phyloP scores from a whole-genome alignment of 2,888 invertebrate genomes.

The Atherix ibis region DNA sequence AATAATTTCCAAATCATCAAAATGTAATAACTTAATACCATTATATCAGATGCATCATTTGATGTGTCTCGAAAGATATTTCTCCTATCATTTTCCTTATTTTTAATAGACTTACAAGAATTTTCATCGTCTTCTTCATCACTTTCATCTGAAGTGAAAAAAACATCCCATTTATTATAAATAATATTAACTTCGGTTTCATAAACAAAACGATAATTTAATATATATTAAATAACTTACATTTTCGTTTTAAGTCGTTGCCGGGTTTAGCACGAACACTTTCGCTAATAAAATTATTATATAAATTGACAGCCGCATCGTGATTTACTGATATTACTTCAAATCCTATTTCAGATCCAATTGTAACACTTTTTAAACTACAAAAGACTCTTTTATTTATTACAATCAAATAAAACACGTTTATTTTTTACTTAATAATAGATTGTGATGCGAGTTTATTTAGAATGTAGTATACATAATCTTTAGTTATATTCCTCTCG shows the following conservation, averaged over 20 bases:
- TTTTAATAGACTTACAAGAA: constrained; percentile 16
- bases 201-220: not conserved
- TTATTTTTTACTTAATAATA: constrained; percentile 5
- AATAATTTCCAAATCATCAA: not conserved
- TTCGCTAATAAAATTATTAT: constrained; percentile 26
- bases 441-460: constrained; percentile 61
- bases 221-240: constrained; percentile 17
- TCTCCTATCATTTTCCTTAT: constrained; percentile 15
- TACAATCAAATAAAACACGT: constrained; percentile 30
- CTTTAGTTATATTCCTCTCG: constrained; percentile 38
- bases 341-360: constrained; percentile 27
- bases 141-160: constrained; percentile 28
- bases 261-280: constrained; percentile 25
- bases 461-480: constrained; percentile 52
- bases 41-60: constrained; percentile 44
- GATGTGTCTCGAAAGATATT: constrained; percentile 20
- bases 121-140: constrained; percentile 19
- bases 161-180: not conserved
- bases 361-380: constrained; percentile 28
- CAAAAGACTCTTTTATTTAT: constrained; percentile 8
- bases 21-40: constrained; percentile 33
- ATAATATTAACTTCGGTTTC: too few relatives aligned
- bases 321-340: constrained; percentile 30
- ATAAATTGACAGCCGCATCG: constrained; percentile 22
- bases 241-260: constrained; percentile 33